Conservation (phyloP, 2,888 invertebrate genomes). For the Azorinus chamasolen region DNA sequence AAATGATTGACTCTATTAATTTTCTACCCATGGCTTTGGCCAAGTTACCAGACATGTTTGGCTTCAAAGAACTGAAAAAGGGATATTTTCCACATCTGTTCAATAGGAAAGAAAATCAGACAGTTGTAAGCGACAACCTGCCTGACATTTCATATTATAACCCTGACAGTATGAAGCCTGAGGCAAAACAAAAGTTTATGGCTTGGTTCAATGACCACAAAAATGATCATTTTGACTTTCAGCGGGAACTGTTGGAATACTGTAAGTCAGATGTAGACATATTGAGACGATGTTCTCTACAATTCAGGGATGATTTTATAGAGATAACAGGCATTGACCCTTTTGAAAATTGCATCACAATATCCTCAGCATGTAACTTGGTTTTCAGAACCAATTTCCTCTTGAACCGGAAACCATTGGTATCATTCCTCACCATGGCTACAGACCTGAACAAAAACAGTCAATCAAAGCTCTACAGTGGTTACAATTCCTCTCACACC, state of each 20-base stretch:
- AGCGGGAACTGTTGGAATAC: slow-evolving; percentile 25
- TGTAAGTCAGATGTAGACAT: slow-evolving; percentile 37
- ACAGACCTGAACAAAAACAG: slow-evolving; percentile 32
- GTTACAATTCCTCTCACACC: slow-evolving; percentile 37
- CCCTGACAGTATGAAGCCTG: slow-evolving; percentile 26
- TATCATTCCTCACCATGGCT: slow-evolving; percentile 52
- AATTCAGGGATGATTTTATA: slow-evolving; percentile 34
- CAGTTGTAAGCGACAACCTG: background rate
- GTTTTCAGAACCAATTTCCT: slow-evolving; percentile 33
- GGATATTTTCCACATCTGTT: slow-evolving; percentile 48
- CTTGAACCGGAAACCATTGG: slow-evolving; percentile 19
- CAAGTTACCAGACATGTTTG: slow-evolving; percentile 43
- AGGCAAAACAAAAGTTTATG: slow-evolving; percentile 11
- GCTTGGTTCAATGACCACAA: slow-evolving; percentile 32
- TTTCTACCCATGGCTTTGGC: slow-evolving; percentile 44
- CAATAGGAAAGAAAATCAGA: slow-evolving; percentile 29
- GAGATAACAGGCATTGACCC: slow-evolving; percentile 41
- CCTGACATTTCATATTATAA: slow-evolving; percentile 27
- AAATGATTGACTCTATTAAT: slow-evolving; percentile 42
- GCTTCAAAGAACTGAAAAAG: slow-evolving; percentile 34
- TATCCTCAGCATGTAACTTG: slow-evolving; percentile 37
- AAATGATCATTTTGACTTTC: slow-evolving; percentile 19
- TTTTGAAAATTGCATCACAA: slow-evolving; percentile 47
- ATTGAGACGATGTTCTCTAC: slow-evolving; percentile 16
- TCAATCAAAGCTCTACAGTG: slow-evolving; percentile 51